Evolutionary conservation across 1,140 invertebrate species (phyloP), one percentile per base, ranked within the genome.

Genomic region (Zaprionus camerounensis): DNA sequence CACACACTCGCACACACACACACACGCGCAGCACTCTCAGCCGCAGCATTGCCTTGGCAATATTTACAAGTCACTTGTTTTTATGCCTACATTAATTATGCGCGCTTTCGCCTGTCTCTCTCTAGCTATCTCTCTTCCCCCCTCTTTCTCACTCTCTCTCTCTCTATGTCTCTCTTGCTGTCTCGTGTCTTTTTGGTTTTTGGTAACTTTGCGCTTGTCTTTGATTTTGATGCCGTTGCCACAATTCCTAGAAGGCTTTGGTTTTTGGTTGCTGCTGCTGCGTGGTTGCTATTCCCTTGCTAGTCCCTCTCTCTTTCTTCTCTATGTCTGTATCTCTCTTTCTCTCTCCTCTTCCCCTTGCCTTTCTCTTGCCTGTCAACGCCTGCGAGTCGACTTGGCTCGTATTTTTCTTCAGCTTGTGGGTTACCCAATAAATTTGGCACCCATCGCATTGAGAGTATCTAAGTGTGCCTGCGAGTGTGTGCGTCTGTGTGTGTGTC

Each of bases 1-100:
- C 73, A 65, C 62, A 61, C 72, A 44, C 44, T 6, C 71, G 28
- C 69, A 66, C 61, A 15, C 46, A n/a, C 46, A 28, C 15, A 56
- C 73, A 67, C 34, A 44, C 44, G 26, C 17, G 36, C 53, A 26
- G 28, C 55, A 41, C 61, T 46, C 64, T 80, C 36, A 63, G 74
- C 59, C 66, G 41, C 58, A 51, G 66, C 75, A 84, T 88, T 82
- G 78, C 81, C 81, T 77, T 90, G 85, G 85, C 59, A 82, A 90
- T 90, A 90, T 90, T 90, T 90, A 90, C 85, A 90, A 90, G 85
- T 90, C 85, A 90, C 85, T 90, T 90, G 85, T 90, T 90, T 90
- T 90, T 90, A 90, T 90, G 85, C 85, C 82, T 85, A 91, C 85
- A 90, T 90, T 90, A 90, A 90, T 90, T 90, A 90, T 90, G 82